Evolutionary conservation across 2,113 vertebrate genomes (phyloP).

Genomic region (Microtus richardsoni): DNA sequence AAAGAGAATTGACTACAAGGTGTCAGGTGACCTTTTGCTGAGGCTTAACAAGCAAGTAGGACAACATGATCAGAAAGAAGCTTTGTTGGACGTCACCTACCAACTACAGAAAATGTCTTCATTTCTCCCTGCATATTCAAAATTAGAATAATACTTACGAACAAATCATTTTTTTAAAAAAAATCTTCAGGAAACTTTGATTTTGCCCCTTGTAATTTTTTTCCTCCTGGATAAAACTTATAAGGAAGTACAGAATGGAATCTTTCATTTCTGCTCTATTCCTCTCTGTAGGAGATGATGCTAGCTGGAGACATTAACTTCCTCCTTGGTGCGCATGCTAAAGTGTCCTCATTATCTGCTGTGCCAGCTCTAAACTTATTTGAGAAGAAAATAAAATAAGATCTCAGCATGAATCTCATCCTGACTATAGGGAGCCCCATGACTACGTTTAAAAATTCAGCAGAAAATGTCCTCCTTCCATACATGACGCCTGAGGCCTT

Average conservation of each 20-base stretch:
- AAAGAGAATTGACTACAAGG: conserved; percentile 82
- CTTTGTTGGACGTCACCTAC: conserved; percentile 44
- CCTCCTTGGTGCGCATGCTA: conserved; percentile 79
- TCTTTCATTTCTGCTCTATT: conserved; percentile 80
- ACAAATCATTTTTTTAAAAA: background rate
- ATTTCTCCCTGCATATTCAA: conserved; percentile 38
- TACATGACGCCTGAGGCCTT: conserved; percentile 56
- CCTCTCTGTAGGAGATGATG: conserved; percentile 81
- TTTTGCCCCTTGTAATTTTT: conserved; percentile 69
- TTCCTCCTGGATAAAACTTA: conserved; percentile 73
- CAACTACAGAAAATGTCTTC: conserved; percentile 1
- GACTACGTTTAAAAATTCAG: conserved; percentile 75
- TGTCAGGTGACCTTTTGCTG: conserved; percentile 77
- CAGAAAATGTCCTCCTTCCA: conserved; percentile 53
- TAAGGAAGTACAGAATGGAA: conserved; percentile 75
- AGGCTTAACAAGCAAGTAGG: conserved; percentile 69
- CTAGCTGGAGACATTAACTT: conserved; percentile 76
- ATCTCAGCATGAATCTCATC: conserved; percentile 81
- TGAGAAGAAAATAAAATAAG: conserved; percentile 75
- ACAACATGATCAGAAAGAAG: conserved; percentile 32
- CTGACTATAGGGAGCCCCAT: conserved; percentile 62
- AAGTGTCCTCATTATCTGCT: conserved; percentile 84
- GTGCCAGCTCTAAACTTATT: conserved; percentile 74
- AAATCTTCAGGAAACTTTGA: conserved; percentile 62
- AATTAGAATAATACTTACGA: conserved; percentile 41